phyloP scores from a whole-genome alignment of 64 coral and sea anemone genomes.

The Hydrozoanthus tunicans region DNA sequence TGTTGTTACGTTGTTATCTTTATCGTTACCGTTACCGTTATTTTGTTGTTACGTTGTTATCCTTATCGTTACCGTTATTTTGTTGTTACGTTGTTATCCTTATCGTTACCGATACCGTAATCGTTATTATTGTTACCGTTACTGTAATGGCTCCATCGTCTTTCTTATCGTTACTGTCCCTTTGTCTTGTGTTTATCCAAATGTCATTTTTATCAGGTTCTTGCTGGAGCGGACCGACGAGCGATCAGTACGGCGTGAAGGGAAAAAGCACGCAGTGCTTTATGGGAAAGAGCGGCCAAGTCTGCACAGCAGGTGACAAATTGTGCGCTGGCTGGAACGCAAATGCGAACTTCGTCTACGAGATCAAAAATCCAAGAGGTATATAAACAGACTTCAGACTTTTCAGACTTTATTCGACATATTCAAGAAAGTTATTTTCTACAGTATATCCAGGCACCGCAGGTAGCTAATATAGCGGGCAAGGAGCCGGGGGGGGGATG shows the following conservation, averaged over 20 bases:
- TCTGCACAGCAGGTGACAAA: neutral
- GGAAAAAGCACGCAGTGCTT: neutral
- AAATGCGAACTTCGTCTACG: slow-evolving; percentile 26
- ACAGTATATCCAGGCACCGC: too few relatives aligned
- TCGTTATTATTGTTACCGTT: too few relatives aligned
- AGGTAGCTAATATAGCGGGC: too few relatives aligned
- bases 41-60: too few relatives aligned
- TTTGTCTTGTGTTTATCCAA: neutral
- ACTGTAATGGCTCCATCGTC: neutral
- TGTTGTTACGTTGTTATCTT: too few relatives aligned
- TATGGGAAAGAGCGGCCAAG: neutral
- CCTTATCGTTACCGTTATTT: too few relatives aligned
- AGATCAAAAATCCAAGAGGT: neutral
- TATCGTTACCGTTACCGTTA: too few relatives aligned
- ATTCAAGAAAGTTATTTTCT: too few relatives aligned
- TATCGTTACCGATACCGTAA: too few relatives aligned
- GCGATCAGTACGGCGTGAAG: neutral
- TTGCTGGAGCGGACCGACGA: neutral
- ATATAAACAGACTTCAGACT: neutral
- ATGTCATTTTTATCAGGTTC: neutral
- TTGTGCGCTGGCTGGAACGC: slow-evolving; percentile 29
- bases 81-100: too few relatives aligned
- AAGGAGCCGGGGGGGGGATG: too few relatives aligned
- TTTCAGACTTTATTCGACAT: too few relatives aligned
- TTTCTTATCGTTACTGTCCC: neutral